Percentiles rank a stretch among this genome's conserved stretches.
These are phyloP conservation scores for Periphyllus acericola DNA, from an alignment of 2,888 invertebrate species.

Conservation along the genomic window DNA sequence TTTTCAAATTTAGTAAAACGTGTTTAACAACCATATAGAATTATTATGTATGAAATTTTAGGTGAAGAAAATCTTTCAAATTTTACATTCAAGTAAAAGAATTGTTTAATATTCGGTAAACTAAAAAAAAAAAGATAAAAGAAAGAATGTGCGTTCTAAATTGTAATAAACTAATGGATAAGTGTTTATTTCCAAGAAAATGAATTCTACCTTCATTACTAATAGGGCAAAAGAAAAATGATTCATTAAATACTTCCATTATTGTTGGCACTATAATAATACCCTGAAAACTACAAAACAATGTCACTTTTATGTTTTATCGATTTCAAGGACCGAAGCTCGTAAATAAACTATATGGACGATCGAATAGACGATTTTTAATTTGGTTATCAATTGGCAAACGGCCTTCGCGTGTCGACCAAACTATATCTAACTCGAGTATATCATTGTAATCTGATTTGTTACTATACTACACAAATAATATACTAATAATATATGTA, in stretches of 20 bases:
- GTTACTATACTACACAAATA: neutral
- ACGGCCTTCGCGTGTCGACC: constrained; percentile 50
- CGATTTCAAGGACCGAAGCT: constrained; percentile 15
- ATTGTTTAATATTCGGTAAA: too few species aligned
- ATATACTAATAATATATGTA: neutral
- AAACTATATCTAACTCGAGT: neutral
- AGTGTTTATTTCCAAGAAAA: neutral
- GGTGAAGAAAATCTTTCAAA: too few species aligned
- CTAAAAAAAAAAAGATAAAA: neutral
- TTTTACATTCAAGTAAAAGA: too few species aligned
- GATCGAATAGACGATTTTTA: constrained; percentile 25
- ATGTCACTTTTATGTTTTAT: constrained; percentile 36
- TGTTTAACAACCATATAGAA: too few species aligned
- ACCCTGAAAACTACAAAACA: constrained; percentile 32
- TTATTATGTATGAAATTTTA: too few species aligned
- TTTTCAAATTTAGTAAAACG: too few species aligned
- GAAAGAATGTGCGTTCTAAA: neutral
- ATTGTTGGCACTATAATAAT: constrained; percentile 20
- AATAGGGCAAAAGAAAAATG: neutral
- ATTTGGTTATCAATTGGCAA: constrained; percentile 48
- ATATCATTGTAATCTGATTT: constrained; percentile 19
- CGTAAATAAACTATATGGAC: constrained; percentile 44
- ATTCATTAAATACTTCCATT: constrained; percentile 12
- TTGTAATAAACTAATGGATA: neutral
- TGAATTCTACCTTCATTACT: too few species aligned